Evolutionary conservation across 2,797 vertebrate species (phyloP), one percentile per base, ranked within the genome.

Genomic region (Poeciliopsis infans): DNA sequence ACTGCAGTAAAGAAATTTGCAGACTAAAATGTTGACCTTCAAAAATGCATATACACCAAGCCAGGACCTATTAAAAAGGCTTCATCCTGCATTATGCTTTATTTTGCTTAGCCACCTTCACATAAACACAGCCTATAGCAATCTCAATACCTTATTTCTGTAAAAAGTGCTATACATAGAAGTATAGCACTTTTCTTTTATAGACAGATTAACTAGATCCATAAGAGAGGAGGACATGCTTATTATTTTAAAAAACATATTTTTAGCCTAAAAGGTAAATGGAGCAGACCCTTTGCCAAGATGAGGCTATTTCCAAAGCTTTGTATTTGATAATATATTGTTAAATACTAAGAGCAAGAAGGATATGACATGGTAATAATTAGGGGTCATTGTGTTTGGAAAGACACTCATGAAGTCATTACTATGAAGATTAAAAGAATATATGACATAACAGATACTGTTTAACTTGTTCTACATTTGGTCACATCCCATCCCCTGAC

Each of bases 41-140:
- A 90, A 83, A 76, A 13, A 75, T 11, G 61, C 53, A 6, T 69
- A 61, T 76, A 51, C 79, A 81, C 78, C 88, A 77, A 81, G 83
- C 79, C 75, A 11, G 70, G 87, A 89, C 81, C 86, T 87, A 82
- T 90, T 81, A 78, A 76, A 70, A 85, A 77, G 73, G 70, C 88
- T 87, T 86, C 83, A 84, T 91, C 82, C 84, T 78, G 72, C 72
- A 46, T 41, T 2, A 71, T 78, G 74, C 77, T 84, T 80, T 78
- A 78, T 59, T 74, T 78, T 75, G 70, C 79, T 75, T 80, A 71
- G 51, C 82, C 78, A 68, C 76, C 16, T 53, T 59, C 72, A 79
- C 25, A 33, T 72, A 66, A 64, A 33, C 74, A 53, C 82, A 75
- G 41, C 72, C 33, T 6, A 69, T 28, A 55, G 23, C 71, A 66